phyloP scores from a whole-genome alignment of 1,140 invertebrate genomes.

The Episyrphus balteatus region DNA sequence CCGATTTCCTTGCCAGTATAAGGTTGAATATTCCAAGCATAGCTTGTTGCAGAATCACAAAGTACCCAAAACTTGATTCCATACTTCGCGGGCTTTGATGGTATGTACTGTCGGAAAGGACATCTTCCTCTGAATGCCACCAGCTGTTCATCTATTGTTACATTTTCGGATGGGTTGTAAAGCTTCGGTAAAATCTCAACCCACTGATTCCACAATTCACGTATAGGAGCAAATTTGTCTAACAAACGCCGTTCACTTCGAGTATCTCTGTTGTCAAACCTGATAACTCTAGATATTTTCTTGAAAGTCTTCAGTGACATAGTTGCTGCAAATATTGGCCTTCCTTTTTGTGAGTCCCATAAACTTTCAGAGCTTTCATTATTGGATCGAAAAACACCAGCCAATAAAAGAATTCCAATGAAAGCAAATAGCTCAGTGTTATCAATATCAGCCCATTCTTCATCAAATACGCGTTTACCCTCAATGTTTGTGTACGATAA shows the following conservation, averaged over 20 bases:
- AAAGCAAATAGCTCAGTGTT: neutral
- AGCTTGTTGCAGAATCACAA: neutral
- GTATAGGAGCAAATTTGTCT: neutral
- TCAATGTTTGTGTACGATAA: too few species aligned
- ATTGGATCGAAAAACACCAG: neutral
- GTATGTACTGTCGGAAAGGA: too few species aligned
- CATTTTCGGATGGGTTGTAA: neutral
- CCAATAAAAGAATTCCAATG: too few species aligned
- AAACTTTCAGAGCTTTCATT: neutral
- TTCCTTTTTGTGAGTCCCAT: neutral
- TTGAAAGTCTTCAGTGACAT: neutral
- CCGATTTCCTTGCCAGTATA: too few species aligned
- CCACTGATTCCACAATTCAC: too few species aligned
- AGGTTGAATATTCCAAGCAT: neutral
- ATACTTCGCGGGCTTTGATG: too few species aligned
- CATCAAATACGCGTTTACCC: too few species aligned
- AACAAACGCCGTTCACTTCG: neutral
- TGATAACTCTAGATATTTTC: too few species aligned
- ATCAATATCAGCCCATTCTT: neutral
- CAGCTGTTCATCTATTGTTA: neutral
- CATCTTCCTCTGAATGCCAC: neutral
- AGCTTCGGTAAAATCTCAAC: neutral
- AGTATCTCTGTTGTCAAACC: too few species aligned
- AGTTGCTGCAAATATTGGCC: neutral
- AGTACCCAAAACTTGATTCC: neutral